Conservation (phyloP, 2,113 vertebrate species). For the Taurulus bubalis region DNA sequence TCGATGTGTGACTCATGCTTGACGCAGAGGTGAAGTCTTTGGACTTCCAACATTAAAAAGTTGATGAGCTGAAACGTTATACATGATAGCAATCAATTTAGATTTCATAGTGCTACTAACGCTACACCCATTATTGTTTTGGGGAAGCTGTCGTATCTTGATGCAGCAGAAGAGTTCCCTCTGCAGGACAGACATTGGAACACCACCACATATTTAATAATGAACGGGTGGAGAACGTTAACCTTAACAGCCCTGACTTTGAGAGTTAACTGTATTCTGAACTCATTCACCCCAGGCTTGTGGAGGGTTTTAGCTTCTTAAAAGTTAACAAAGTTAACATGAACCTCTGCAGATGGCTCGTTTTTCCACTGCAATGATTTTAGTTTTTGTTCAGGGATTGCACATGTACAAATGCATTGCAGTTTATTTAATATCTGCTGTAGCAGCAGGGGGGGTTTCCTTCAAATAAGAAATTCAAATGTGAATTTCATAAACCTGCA, state of each 20-base stretch:
- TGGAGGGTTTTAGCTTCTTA: neutral
- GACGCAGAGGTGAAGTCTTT: neutral
- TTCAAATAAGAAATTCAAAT: neutral
- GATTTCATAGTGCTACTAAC: neutral
- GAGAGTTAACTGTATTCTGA: neutral
- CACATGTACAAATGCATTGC: neutral
- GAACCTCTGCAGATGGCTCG: neutral
- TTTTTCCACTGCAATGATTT: neutral
- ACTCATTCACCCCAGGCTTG: neutral
- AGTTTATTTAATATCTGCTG: neutral
- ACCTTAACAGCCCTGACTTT: neutral
- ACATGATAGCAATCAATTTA: neutral
- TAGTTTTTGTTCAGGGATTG: neutral
- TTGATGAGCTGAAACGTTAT: neutral
- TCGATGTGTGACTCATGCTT: neutral
- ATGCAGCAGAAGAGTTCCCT: slow-evolving; percentile 45
- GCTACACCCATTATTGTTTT: neutral
- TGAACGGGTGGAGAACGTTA: neutral
- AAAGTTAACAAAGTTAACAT: neutral
- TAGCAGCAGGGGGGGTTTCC: neutral
- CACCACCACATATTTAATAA: neutral
- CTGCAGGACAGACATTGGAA: slow-evolving; percentile 55
- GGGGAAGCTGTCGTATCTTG: neutral
- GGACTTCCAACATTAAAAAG: neutral
- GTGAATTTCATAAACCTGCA: neutral